Evolutionary conservation across 1,140 invertebrate species (phyloP).

Genomic region (Cataglyphis hispanica): DNA sequence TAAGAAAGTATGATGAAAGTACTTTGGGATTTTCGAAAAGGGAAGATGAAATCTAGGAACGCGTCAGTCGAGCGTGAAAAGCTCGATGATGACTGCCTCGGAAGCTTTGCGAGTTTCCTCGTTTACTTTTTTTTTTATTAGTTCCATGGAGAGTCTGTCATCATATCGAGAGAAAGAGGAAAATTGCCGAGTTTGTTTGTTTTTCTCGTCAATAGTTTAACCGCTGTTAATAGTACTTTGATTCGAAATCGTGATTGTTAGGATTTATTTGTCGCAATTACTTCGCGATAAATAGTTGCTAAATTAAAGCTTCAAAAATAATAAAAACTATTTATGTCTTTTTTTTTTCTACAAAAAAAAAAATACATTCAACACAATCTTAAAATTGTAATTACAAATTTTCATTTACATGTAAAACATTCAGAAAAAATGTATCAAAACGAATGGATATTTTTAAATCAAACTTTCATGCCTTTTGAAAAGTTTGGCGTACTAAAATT

Average conservation of each 20-base stretch:
- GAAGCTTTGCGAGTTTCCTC: constrained; percentile 1
- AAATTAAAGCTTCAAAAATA: background rate
- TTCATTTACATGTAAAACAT: background rate
- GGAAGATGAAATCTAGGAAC: constrained; percentile 52
- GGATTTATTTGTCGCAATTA: constrained; percentile 29
- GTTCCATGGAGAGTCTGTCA: constrained; percentile 20
- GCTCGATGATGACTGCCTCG: constrained; percentile 29
- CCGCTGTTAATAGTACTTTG: background rate
- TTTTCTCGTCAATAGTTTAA: background rate
- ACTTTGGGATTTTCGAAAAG: constrained; percentile 50
- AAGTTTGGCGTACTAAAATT: background rate
- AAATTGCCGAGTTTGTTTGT: constrained; percentile 24
- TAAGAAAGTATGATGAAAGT: constrained; percentile 59
- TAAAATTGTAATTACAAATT: background rate
- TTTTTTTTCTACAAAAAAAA: background rate
- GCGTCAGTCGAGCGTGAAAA: constrained; percentile 54
- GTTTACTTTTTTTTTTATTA: constrained; percentile 6
- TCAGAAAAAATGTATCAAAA: constrained; percentile 13
- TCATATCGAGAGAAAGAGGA: background rate
- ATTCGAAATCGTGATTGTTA: background rate
- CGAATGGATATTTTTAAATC: background rate
- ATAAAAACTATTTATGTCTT: background rate
- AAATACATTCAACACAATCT: background rate
- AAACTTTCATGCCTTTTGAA: background rate
- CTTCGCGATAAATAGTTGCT: background rate